Evolutionary conservation across 2,113 vertebrate genomes (phyloP).

Genomic region (Melanotaenia duboulayi): DNA sequence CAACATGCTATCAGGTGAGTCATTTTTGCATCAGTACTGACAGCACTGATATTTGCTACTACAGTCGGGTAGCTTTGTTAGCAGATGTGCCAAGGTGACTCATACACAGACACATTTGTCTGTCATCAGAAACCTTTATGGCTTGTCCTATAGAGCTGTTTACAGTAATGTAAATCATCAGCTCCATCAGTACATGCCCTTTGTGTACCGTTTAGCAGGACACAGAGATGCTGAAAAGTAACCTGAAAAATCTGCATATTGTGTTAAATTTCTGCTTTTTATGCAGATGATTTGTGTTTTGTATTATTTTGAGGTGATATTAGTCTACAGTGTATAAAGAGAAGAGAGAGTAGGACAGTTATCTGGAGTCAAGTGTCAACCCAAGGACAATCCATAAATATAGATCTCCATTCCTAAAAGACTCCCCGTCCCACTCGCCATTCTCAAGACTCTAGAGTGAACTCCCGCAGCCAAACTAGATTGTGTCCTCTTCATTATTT

Average conservation of each 20-base stretch:
- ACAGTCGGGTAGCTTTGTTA: slow-evolving; percentile 32
- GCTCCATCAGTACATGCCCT: background rate
- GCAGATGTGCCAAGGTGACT: slow-evolving; percentile 58
- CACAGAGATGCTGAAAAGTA: slow-evolving; percentile 29
- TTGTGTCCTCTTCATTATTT: slow-evolving; percentile 82
- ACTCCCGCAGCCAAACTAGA: slow-evolving; percentile 38
- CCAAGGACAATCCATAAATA: slow-evolving; percentile 48
- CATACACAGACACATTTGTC: slow-evolving; percentile 49
- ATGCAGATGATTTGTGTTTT: slow-evolving; percentile 20
- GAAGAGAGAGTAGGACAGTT: slow-evolving; percentile 1
- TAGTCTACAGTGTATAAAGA: background rate
- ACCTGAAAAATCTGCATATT: slow-evolving; percentile 14
- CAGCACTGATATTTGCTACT: slow-evolving; percentile 4
- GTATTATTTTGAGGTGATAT: background rate
- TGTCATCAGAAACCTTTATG: slow-evolving; percentile 58
- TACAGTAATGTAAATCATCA: slow-evolving; percentile 55
- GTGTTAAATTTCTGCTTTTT: slow-evolving; percentile 6
- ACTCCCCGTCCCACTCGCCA: slow-evolving; percentile 6
- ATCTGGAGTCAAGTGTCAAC: slow-evolving; percentile 39
- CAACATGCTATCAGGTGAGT: slow-evolving; percentile 98
- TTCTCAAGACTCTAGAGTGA: background rate
- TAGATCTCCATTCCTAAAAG: slow-evolving; percentile 41
- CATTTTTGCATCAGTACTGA: slow-evolving; percentile 32
- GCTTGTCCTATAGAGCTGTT: slow-evolving; percentile 50
- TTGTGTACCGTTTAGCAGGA: slow-evolving; percentile 12